Base-by-base conservation (phyloP, 2,797 vertebrate genomes). In the Coreius guichenoti region DNA sequence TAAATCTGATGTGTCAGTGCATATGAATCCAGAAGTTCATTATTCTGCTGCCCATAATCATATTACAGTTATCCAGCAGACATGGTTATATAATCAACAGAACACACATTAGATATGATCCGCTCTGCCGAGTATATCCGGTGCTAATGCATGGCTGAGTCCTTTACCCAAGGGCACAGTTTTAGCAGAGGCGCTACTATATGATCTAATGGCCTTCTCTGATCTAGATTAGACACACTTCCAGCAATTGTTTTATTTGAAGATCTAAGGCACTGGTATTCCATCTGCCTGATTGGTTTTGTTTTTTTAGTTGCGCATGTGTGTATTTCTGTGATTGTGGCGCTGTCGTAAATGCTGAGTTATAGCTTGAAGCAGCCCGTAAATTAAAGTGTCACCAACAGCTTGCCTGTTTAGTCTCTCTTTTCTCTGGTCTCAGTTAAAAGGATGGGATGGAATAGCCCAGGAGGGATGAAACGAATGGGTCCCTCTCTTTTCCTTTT, bases 51-150 rank as follows among this genome's bases (percentile, higher is more conserved):
- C 31, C 29, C 47, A 29, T 84, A 80, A 80, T 80, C 65, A 72
- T 79, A 80, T 80, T 72, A 49, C 33, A 61, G 39, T 82, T 56
- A 26, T 56, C 36, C 68, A 80, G 76, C 58, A 58, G 70, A 45
- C 51, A 47, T 26, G 12, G 70, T 87, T 87, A 84, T 84, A 75
- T 87, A 84, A 87, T 80, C 61, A 80, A 61, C 26, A 75, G 26
- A 74, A 84, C 26, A 76, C 45, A 65, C 61, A 76, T 87, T 84
- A 84, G 73, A 56, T 56, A 75, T 63, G 61, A 72, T 75, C 69
- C 43, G 23, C 17, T 67, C 31, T 43, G 33, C 45, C 11, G 73
- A 63, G 31, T 77, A n/a, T 68, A 68, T 77, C 16, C 7, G 7
- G 6, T 8, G 3, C 61, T 67, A 68, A 77, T 84, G 73, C 63